These are phyloP conservation scores for Heterodera schachtii DNA, from an alignment of 1,140 invertebrate genomes.

Conservation along the genomic window DNA sequence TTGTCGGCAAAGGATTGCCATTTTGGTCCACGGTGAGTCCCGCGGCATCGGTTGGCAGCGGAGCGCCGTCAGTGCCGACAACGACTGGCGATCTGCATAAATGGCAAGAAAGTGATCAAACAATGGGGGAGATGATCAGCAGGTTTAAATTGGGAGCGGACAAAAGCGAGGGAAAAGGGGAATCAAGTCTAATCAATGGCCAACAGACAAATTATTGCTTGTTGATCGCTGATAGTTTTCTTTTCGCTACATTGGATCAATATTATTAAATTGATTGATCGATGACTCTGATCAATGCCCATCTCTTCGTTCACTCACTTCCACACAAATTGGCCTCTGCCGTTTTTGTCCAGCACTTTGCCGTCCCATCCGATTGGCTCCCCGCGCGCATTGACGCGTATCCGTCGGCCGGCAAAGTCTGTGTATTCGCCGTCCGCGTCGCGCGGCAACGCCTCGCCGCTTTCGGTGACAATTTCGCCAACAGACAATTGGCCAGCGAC, in stretches of 20 bases:
- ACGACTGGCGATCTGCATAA: conserved; percentile 11
- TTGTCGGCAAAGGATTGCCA: conserved; percentile 41
- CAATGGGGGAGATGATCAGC: not conserved
- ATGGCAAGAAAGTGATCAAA: not conserved
- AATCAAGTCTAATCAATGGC: not conserved
- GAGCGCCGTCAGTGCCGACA: conserved; percentile 46
- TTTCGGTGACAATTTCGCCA: not conserved
- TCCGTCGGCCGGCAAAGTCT: not conserved
- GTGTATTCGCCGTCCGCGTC: conserved; percentile 6
- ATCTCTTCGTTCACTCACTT: not conserved
- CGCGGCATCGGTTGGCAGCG: conserved; percentile 45
- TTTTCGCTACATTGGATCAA: not conserved
- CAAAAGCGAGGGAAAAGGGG: no score
- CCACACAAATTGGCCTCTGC: conserved; percentile 22
- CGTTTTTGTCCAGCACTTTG: conserved; percentile 17
- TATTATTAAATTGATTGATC: not conserved
- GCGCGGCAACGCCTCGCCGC: not conserved
- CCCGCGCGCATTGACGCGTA: conserved; percentile 14
- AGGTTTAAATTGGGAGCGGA: not conserved
- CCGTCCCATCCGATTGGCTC: conserved; percentile 44
- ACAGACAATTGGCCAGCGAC: conserved; percentile 1
- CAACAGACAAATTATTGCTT: no score
- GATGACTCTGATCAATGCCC: not conserved
- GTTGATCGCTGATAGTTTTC: no score
- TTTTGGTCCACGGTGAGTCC: conserved; percentile 34